phyloP scores from a whole-genome alignment of 1,140 invertebrate genomes.

The Drosophila arawakana region DNA sequence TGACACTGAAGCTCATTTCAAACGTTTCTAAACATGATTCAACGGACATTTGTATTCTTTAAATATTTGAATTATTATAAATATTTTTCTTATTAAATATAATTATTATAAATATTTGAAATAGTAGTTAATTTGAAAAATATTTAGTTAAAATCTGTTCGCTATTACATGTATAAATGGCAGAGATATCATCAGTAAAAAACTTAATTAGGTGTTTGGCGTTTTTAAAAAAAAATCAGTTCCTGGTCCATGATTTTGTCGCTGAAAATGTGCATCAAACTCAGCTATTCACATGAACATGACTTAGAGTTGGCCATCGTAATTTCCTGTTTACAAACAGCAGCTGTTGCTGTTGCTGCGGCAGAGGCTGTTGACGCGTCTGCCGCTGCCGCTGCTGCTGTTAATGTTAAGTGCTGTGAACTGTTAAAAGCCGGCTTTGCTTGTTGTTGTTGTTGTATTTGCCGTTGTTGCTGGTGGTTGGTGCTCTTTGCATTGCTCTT shows the following conservation, averaged over 20 bases:
- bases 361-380: background rate
- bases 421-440: slow-evolving; percentile 49
- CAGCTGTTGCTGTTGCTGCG: slow-evolving; percentile 16
- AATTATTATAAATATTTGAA: too few relatives aligned
- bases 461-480: slow-evolving; percentile 2
- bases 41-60: too few relatives aligned
- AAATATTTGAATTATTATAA: too few relatives aligned
- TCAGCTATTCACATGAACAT: slow-evolving; percentile 18
- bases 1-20: too few relatives aligned
- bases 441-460: slow-evolving; percentile 15
- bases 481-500: slow-evolving; percentile 15
- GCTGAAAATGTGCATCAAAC: slow-evolving; percentile 6
- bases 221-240: too few relatives aligned
- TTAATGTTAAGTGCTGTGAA: slow-evolving; percentile 49
- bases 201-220: too few relatives aligned
- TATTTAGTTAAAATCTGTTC: too few relatives aligned
- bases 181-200: too few relatives aligned
- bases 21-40: too few relatives aligned
- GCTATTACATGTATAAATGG: too few relatives aligned
- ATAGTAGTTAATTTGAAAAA: too few relatives aligned
- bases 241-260: background rate
- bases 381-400: slow-evolving; percentile 24
- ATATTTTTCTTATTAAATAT: too few relatives aligned
- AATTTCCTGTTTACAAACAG: slow-evolving; percentile 45
- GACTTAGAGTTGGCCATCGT: slow-evolving; percentile 19